These are phyloP conservation scores for Prunella strophiata DNA, from an alignment of 2,797 vertebrate species.

Conservation along the genomic window DNA sequence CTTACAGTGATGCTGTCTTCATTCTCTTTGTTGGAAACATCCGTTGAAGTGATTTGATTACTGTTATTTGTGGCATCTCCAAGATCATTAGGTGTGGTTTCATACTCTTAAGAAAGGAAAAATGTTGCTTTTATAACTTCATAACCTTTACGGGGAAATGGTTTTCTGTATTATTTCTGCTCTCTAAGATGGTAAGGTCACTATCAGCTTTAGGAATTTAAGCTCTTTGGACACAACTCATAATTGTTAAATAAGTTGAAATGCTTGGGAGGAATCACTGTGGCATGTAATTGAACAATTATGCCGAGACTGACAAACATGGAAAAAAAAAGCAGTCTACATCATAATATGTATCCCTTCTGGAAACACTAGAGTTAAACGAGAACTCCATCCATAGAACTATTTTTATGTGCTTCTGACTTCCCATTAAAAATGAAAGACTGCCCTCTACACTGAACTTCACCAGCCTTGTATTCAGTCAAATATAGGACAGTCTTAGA, in stretches of 20 bases:
- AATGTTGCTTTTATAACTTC: slow-evolving; percentile 44
- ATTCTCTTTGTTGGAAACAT: slow-evolving; percentile 77
- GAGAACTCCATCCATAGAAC: neutral
- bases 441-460: slow-evolving; percentile 10
- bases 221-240: neutral
- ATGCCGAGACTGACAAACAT: neutral
- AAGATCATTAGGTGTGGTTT: slow-evolving; percentile 77
- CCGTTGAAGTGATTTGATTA: slow-evolving; percentile 77
- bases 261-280: neutral
- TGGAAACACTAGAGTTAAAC: slow-evolving; percentile 9
- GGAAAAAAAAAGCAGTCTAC: neutral
- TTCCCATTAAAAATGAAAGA: slow-evolving; percentile 41
- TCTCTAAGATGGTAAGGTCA: neutral
- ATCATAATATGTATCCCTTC: neutral
- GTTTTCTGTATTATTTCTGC: neutral
- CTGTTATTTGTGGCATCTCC: slow-evolving; percentile 80
- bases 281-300: neutral
- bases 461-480: neutral
- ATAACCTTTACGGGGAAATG: neutral
- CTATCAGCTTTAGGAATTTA: neutral
- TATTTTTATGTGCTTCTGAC: neutral
- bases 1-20: slow-evolving; percentile 95
- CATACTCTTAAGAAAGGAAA: slow-evolving; percentile 75
- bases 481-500: neutral
- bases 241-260: neutral